Evolutionary conservation across 2,888 invertebrate genomes (phyloP).

Genomic region (Drosophila recens): DNA sequence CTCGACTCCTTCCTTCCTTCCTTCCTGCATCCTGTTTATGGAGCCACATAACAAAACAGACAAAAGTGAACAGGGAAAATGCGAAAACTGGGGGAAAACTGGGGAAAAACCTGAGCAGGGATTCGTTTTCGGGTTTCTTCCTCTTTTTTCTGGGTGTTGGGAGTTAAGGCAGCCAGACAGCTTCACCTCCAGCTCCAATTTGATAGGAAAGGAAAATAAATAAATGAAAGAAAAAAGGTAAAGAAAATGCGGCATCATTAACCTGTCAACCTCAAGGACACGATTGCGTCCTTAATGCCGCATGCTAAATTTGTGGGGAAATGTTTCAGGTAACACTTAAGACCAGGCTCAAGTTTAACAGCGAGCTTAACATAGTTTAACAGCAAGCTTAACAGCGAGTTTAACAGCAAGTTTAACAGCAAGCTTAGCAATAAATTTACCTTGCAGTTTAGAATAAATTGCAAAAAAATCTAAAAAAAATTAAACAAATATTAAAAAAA

Average conservation of each 20-base stretch:
- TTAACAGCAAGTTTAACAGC: no score
- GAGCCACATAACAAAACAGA: constrained; percentile 9
- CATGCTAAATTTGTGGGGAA: neutral
- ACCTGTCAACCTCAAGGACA: constrained; percentile 27
- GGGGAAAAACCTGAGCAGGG: neutral
- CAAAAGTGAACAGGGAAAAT: neutral
- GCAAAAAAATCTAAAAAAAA: no score
- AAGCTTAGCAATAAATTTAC: no score
- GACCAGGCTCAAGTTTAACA: no score
- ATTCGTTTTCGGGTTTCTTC: neutral
- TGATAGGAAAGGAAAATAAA: neutral
- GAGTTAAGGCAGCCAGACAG: constrained; percentile 35
- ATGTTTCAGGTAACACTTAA: neutral
- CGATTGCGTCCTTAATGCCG: neutral
- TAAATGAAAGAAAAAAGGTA: no score
- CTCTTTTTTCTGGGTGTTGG: neutral
- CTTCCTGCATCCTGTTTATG: constrained; percentile 22
- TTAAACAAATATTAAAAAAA: no score
- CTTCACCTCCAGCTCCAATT: constrained; percentile 23
- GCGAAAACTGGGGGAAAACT: neutral
- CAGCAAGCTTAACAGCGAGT: no score
- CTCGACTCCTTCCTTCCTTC: constrained; percentile 5
- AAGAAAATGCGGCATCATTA: constrained; percentile 19
- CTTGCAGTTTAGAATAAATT: no score
- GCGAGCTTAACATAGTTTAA: no score